phyloP scores from a whole-genome alignment of 2,888 invertebrate genomes.

The Lasioglossum villosulum region DNA sequence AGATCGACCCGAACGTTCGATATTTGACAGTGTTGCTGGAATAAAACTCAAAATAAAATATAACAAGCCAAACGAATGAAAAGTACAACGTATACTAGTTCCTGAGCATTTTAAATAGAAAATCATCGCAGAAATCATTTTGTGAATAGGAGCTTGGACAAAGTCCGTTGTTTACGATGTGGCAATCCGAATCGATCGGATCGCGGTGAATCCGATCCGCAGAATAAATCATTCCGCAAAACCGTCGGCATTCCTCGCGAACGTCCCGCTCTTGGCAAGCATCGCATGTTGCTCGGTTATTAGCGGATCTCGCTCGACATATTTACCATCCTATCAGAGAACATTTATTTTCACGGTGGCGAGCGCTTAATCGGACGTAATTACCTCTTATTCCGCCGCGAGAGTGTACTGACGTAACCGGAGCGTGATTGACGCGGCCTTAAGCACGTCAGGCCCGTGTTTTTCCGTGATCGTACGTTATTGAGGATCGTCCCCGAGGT shows the following conservation, averaged over 20 bases:
- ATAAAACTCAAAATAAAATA: too few species aligned
- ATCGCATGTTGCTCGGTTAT: conserved; percentile 35
- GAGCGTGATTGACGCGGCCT: conserved; percentile 71
- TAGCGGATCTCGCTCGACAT: conserved; percentile 30
- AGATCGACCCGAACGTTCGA: background rate
- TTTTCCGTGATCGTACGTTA: conserved; percentile 45
- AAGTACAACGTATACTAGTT: too few species aligned
- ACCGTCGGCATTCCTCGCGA: background rate
- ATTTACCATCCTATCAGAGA: conserved; percentile 45
- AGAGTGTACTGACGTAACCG: conserved; percentile 65
- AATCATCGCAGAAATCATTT: too few species aligned
- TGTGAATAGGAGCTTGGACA: background rate
- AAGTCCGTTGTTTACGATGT: background rate
- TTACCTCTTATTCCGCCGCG: conserved; percentile 56
- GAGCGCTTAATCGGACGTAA: conserved; percentile 57
- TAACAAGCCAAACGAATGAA: too few species aligned
- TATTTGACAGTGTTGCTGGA: too few species aligned
- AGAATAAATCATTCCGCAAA: conserved; percentile 10
- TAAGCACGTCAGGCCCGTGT: conserved; percentile 49
- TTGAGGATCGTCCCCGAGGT: background rate
- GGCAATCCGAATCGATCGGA: conserved; percentile 8
- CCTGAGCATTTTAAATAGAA: too few species aligned
- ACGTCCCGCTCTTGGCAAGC: background rate
- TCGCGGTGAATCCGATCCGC: background rate
- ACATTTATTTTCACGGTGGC: conserved; percentile 57